Conservation (phyloP, 2,888 invertebrate species). For the Cosmia pyralina region DNA sequence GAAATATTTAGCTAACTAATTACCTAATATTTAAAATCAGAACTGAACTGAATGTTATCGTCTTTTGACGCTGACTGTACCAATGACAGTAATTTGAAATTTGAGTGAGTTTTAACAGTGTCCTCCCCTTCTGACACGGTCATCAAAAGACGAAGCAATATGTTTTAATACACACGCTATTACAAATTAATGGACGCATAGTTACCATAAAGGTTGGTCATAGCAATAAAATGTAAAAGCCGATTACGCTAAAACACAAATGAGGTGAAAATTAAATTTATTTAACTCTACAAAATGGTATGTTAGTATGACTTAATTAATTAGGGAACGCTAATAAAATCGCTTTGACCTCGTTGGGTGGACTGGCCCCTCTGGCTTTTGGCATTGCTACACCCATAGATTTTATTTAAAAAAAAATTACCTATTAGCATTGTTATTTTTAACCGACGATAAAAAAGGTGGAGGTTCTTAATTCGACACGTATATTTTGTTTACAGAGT, state of each 20-base stretch:
- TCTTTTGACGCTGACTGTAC: no score
- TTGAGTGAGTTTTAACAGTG: no score
- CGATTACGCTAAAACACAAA: slow-evolving; percentile 22
- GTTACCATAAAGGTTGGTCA: background rate
- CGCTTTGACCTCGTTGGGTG: slow-evolving; percentile 38
- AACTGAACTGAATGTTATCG: no score
- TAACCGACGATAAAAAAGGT: no score
- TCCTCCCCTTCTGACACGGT: no score
- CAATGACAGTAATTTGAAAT: no score
- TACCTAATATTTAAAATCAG: no score
- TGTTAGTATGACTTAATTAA: slow-evolving; percentile 49
- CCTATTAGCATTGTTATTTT: background rate
- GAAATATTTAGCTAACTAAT: no score
- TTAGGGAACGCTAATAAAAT: slow-evolving; percentile 46
- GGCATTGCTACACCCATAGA: slow-evolving; percentile 15
- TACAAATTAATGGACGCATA: background rate
- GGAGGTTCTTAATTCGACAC: no score
- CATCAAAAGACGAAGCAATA: no score
- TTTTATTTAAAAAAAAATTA: slow-evolving; percentile 20
- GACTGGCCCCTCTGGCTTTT: slow-evolving; percentile 19
- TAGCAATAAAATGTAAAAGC: slow-evolving; percentile 7
- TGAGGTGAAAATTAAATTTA: slow-evolving; percentile 34
- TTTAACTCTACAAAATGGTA: slow-evolving; percentile 22
- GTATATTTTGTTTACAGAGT: no score
- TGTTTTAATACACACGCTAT: background rate